A percentile compares a stretch with the other conserved stretches of the same genome.
Conservation (phyloP, 2,888 invertebrate genomes). For the Andrena flavipes region DNA sequence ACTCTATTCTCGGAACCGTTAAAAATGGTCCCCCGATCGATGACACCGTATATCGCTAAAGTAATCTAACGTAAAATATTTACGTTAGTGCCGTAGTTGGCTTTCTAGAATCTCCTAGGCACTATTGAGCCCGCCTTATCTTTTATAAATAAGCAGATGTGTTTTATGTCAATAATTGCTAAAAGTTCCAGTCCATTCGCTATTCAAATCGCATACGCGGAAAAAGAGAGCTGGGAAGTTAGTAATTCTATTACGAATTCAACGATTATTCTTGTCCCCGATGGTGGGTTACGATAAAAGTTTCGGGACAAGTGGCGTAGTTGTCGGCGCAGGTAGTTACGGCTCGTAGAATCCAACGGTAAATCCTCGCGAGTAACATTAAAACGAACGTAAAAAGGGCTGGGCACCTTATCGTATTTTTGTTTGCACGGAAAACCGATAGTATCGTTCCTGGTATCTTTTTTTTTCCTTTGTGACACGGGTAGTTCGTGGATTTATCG, state of each 20-base stretch:
- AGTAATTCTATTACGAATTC: background rate
- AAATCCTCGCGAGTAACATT: constrained; percentile 33
- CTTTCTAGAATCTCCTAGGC: background rate
- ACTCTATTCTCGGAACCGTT: constrained; percentile 18
- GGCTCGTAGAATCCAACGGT: constrained; percentile 44
- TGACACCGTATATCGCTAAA: constrained; percentile 20
- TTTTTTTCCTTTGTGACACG: background rate
- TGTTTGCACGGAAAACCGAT: constrained; percentile 57
- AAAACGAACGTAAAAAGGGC: constrained; percentile 51
- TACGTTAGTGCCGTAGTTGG: background rate
- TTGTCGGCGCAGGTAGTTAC: constrained; percentile 2
- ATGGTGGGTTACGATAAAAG: constrained; percentile 1
- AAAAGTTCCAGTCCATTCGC: background rate
- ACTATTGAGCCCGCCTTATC: background rate
- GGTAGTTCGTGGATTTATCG: constrained; percentile 15
- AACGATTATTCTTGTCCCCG: background rate
- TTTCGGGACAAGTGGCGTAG: constrained; percentile 10
- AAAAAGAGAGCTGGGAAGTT: no score
- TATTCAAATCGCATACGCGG: background rate
- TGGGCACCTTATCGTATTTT: constrained; percentile 58
- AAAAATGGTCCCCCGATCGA: constrained; percentile 42
- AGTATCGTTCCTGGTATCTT: constrained; percentile 41
- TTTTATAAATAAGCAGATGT: background rate
- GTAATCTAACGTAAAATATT: constrained; percentile 19
- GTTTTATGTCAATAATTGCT: background rate